Evolutionary conservation across 2,113 vertebrate genomes (phyloP), one percentile per base, ranked within the genome.

Genomic region (Hymenochirus boettgeri): DNA sequence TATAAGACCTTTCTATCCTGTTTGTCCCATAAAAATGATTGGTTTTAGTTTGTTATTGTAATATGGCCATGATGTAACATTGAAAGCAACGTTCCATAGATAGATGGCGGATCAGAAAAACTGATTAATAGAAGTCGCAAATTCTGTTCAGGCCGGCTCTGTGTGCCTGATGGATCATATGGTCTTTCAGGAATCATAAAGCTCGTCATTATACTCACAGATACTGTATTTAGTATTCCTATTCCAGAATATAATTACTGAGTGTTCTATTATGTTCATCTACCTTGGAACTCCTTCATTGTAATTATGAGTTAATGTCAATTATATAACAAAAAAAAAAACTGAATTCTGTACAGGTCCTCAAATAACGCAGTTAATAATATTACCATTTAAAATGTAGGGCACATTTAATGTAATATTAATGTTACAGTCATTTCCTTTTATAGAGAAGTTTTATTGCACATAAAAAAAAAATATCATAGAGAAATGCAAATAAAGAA

Each of bases 21-120:
- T 63, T 76, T 74, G 75, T 79, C 76, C 76, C 73, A 82, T 81
- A 82, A 84, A 85, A 82, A 78, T 80, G 71, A 79, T 77, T 73
- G 53, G 73, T 69, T 83, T 79, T 71, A 76, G 82, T 75, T 74
- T 81, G 76, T 71, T 83, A 77, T 76, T 78, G 62, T 72, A 77
- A 77, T 75, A 76, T 65, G 70, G 76, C 64, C 75, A 71, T 64
- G 72, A 79, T 77, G 76, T 67, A 74, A 70, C 73, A 62, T 2
- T 7, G 69, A 75, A 72, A 45, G 61, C 22, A 55, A 67, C 69
- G 73, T 69, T 72, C 73, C 71, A 70, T 64, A 70, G 65, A 74
- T 62, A 81, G 73, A 78, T 61, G 67, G 24, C 47, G 57, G 59
- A 65, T 51, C 12, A 69, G 22, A 61, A 71, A 42, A 61, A 9